Base-by-base conservation (phyloP, 2,888 invertebrate genomes). In the Drosophila nr. medialis region DNA sequence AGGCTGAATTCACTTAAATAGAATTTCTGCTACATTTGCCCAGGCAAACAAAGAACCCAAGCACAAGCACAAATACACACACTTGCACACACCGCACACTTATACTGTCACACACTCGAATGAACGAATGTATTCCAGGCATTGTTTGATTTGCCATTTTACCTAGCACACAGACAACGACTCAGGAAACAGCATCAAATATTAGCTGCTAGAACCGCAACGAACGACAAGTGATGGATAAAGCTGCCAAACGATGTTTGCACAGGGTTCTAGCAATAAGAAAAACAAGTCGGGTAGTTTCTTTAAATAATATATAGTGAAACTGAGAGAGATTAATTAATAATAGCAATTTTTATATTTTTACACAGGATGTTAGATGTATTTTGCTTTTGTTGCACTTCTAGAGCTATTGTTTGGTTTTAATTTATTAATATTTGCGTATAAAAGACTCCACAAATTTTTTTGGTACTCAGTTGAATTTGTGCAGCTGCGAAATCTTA, bases 1-100 rank as follows among this genome's bases (percentile, higher is more conserved):
- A 76, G 83, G 81, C 77, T 87, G 89, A 90, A 90, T 90, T 90
- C 83, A 89, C 85, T 88, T 83, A 84, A 89, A 76, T 69, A 73
- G 72, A 72, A 81, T 80, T 83, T 84, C 75, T 78, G 81, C 82
- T 76, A 83, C 78, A 83, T 83, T 80, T 83, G 73, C 72, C 59
- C 69, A 49, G 53, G 70, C 79, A 83, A 81, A 83, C 78, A 83
- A 72, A 70, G 63, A 48, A 34, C 58, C 49, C 45, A 40, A 66
- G 58, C 40, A 56, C 65, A 60, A 74, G 50, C 45, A 61, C 30
- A 71, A 63, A 69, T n/a, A 65, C 21, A 65, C 11, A 48, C 48
- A 51, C 45, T 6, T 7, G 67, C 13, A 36, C 32, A 51, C 3
- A 64, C 2, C 27, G 45, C 18, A 56, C n/a, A 36, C 45, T 64